These are phyloP conservation scores for Ceraclea dissimilis DNA, from an alignment of 2,888 invertebrate species.

Conservation along the genomic window DNA sequence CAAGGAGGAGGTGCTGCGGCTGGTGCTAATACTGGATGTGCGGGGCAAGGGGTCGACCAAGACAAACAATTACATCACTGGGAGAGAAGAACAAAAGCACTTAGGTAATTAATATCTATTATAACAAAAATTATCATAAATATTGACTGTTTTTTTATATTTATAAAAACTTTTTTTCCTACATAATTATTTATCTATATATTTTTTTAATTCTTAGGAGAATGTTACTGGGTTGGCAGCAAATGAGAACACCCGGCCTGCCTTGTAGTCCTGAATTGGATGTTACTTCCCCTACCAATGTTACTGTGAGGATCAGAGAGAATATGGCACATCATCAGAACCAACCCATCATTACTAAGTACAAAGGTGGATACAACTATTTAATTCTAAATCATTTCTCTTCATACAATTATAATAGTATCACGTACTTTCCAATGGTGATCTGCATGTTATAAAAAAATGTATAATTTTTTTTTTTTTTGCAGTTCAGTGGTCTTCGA, in stretches of 20 bases:
- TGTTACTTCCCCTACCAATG: slow-evolving; percentile 64
- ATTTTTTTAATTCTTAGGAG: slow-evolving; percentile 38
- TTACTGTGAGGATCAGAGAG: slow-evolving; percentile 36
- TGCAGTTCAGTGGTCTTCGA: slow-evolving; percentile 89
- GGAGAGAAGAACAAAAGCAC: slow-evolving; percentile 74
- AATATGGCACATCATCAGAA: slow-evolving; percentile 21
- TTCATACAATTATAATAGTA: too few species aligned
- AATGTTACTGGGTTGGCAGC: slow-evolving; percentile 82
- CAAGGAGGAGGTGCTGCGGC: slow-evolving; percentile 36
- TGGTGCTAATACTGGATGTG: slow-evolving; percentile 57
- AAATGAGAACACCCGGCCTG: slow-evolving; percentile 73
- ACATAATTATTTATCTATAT: background rate
- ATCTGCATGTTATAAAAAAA: too few species aligned
- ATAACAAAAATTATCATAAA: too few species aligned
- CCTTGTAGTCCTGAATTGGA: slow-evolving; percentile 75
- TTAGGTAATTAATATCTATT: slow-evolving; percentile 50
- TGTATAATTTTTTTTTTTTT: slow-evolving; percentile 14
- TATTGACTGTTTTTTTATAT: too few species aligned
- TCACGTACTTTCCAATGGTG: too few species aligned
- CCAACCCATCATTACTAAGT: slow-evolving; percentile 78
- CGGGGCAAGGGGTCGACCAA: slow-evolving; percentile 60
- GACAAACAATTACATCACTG: slow-evolving; percentile 82
- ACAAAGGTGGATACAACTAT: slow-evolving; percentile 57
- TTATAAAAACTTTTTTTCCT: background rate
- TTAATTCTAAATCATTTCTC: too few species aligned